These are phyloP conservation scores for Trachymyrmex cornetzi DNA, from an alignment of 1,140 invertebrate species.

Conservation along the genomic window DNA sequence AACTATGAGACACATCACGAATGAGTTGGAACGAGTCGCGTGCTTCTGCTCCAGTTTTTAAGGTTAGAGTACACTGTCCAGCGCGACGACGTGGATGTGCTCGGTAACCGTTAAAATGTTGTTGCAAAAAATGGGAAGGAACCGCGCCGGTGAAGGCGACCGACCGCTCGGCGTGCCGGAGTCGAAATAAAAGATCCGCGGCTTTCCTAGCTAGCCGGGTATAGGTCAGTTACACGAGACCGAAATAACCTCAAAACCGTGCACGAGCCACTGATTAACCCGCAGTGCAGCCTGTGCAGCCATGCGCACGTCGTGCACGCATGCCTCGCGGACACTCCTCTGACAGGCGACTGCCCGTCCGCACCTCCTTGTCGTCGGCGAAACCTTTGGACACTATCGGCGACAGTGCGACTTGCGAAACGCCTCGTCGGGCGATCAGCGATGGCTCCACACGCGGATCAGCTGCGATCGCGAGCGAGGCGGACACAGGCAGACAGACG, in stretches of 20 bases:
- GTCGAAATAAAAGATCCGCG: slow-evolving; percentile 76
- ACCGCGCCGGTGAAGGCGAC: slow-evolving; percentile 15
- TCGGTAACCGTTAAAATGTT: not conserved
- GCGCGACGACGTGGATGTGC: too few relatives aligned
- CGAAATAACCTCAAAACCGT: slow-evolving; percentile 82
- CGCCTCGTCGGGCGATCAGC: not conserved
- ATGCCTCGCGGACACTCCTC: slow-evolving; percentile 49
- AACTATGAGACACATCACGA: not conserved
- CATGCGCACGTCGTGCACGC: slow-evolving; percentile 68
- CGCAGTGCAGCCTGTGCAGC: slow-evolving; percentile 37
- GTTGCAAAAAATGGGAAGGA: not conserved
- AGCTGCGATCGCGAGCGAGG: slow-evolving; percentile 13
- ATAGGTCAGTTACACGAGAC: slow-evolving; percentile 82
- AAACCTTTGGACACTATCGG: slow-evolving; percentile 19
- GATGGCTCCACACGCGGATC: slow-evolving; percentile 25
- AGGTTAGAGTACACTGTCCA: slow-evolving; percentile 22
- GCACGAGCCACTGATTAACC: slow-evolving; percentile 70
- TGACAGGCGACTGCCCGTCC: slow-evolving; percentile 31
- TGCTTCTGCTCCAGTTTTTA: not conserved
- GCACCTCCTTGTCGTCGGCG: slow-evolving; percentile 12
- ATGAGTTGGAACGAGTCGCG: not conserved
- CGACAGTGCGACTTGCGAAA: slow-evolving; percentile 43
- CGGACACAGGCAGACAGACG: not conserved
- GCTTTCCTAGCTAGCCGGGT: slow-evolving; percentile 56
- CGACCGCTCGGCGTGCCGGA: slow-evolving; percentile 67